Percentiles rank a stretch among this genome's conserved stretches.
phyloP scores from a whole-genome alignment of 2,888 invertebrate species.

The Meiosimyza decipiens region DNA sequence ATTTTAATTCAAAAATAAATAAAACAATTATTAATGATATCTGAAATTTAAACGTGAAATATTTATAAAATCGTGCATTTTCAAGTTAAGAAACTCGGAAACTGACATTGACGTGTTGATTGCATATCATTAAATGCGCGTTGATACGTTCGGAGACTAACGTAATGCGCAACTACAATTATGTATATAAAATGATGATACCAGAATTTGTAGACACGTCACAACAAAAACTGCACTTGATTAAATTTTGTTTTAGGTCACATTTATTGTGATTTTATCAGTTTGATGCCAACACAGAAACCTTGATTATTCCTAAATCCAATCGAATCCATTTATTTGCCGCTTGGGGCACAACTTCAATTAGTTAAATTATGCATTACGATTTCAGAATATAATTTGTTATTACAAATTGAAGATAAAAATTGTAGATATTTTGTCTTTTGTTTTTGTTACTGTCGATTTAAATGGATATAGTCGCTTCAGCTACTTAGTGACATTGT shows the following conservation, averaged over 20 bases:
- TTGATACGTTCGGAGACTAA: conserved; percentile 3
- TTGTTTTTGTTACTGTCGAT: background rate
- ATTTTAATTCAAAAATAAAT: too few species aligned
- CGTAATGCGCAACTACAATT: background rate
- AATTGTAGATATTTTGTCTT: conserved; percentile 7
- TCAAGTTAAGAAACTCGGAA: too few species aligned
- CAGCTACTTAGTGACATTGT: background rate
- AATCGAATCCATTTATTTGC: background rate
- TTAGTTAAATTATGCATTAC: background rate
- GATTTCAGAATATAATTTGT: background rate
- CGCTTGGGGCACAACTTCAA: background rate
- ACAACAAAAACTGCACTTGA: too few species aligned
- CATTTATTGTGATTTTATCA: conserved; percentile 2
- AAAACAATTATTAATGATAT: too few species aligned
- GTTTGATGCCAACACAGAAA: background rate
- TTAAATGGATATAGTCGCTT: conserved; percentile 18
- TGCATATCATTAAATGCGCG: conserved; percentile 33
- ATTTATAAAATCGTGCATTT: too few species aligned
- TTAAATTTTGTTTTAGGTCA: background rate
- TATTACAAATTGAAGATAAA: background rate
- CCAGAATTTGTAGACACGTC: too few species aligned
- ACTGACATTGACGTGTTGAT: conserved; percentile 36
- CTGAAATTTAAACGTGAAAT: too few species aligned
- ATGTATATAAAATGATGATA: background rate
- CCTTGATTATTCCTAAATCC: too few species aligned